Conservation (phyloP, 2,888 invertebrate species). For the Dimorphilus gyrociliatus region DNA sequence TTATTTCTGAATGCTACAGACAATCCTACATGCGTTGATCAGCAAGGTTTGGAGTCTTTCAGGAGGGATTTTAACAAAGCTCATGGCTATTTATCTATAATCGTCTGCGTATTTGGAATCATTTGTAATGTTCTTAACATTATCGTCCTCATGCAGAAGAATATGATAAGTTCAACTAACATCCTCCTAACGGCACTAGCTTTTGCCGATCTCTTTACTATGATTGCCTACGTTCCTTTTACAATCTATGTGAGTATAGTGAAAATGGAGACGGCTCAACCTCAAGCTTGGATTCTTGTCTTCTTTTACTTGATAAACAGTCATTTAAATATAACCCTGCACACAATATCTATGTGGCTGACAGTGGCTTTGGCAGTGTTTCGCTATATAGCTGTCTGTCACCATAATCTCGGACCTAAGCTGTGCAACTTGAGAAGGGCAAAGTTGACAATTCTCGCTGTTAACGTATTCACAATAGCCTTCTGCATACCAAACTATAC, state of each 20-base stretch:
- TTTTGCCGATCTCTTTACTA: conserved; percentile 74
- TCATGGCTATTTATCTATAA: conserved; percentile 68
- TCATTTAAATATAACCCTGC: conserved; percentile 38
- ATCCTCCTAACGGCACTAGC: conserved; percentile 68
- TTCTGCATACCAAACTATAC: conserved; percentile 32
- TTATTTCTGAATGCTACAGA: too few relatives aligned
- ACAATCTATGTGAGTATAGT: conserved; percentile 25
- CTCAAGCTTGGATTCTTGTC: conserved; percentile 26
- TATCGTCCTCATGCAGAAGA: conserved; percentile 63
- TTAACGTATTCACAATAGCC: conserved; percentile 21
- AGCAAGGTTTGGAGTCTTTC: conserved; percentile 16
- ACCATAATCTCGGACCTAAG: conserved; percentile 24
- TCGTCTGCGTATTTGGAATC: conserved; percentile 76
- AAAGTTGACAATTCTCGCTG: conserved; percentile 22
- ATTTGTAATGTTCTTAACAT: conserved; percentile 79
- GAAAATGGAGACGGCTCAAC: conserved; percentile 18
- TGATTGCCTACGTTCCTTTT: conserved; percentile 62
- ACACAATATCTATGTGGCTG: conserved; percentile 80
- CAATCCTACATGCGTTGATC: too few relatives aligned
- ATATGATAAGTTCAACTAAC: conserved; percentile 78
- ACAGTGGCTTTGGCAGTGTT: conserved; percentile 82
- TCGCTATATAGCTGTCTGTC: conserved; percentile 50
- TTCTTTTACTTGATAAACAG: conserved; percentile 25
- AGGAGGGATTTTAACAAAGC: conserved; percentile 32
- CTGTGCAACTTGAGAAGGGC: conserved; percentile 29